These are phyloP conservation scores for Salvator merianae DNA, from an alignment of 2,113 vertebrate species.

Conservation along the genomic window DNA sequence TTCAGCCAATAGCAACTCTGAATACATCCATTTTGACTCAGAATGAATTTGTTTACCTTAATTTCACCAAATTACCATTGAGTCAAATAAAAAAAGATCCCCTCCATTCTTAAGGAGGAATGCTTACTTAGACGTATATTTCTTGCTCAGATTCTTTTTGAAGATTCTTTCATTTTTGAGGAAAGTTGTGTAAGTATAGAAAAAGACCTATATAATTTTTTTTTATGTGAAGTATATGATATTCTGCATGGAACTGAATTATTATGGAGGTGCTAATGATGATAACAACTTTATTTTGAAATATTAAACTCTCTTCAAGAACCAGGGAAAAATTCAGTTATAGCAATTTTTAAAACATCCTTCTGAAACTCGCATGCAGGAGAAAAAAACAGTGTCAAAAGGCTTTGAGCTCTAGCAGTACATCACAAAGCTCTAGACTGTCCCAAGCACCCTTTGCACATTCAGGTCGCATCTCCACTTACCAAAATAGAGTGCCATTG, in stretches of 20 bases:
- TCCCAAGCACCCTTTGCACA: no score
- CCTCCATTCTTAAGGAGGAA: background rate
- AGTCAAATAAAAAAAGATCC: background rate
- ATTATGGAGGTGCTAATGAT: background rate
- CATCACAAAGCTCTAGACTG: no score
- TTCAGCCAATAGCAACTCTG: background rate
- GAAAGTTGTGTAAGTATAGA: background rate
- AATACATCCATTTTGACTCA: constrained; percentile 3
- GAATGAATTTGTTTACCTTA: constrained; percentile 23
- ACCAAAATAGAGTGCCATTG: no score
- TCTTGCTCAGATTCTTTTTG: background rate
- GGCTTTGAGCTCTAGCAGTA: no score
- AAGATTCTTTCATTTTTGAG: background rate
- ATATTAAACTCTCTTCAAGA: background rate
- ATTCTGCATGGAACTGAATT: background rate
- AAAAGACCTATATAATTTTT: no score
- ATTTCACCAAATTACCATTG: constrained; percentile 16
- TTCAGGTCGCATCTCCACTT: no score
- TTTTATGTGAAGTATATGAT: background rate
- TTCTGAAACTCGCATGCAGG: no score
- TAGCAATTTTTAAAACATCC: background rate
- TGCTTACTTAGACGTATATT: background rate
- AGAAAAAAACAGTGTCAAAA: no score
- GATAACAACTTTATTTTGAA: background rate
- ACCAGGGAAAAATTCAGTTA: no score